Evolutionary conservation across 2,797 vertebrate species (phyloP), one percentile per base, ranked within the genome.

Genomic region (Acropternis orthonyx): DNA sequence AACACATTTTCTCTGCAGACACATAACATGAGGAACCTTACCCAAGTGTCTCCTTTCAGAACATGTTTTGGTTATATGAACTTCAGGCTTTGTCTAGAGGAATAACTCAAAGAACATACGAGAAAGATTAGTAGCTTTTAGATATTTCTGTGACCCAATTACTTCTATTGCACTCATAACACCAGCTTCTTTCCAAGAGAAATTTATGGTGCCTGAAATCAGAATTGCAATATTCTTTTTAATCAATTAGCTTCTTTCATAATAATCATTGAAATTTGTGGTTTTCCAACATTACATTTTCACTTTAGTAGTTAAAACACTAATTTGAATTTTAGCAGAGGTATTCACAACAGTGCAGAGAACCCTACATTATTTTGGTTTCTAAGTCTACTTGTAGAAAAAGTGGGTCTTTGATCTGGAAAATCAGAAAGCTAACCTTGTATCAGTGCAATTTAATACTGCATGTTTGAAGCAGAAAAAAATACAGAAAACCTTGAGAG

Each of bases 361-460:
- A 41, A 2, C 5, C 4, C 27, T 49, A 32, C 39, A 18, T 43
- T 93, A 62, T 81, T 94, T 95, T 94, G 34, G 28, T 92, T 94
- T 37, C 48, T 77, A 78, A 73, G 26, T 80, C 87, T 94, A 63
- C 78, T 77, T 88, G 86, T 30, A 74, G 69, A 71, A 37, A 34
- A 75, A 32, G 62, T 62, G 77, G 17, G 22, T 71, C 56, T 71
- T 91, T 54, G 92, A 65, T 93, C 79, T 91, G 49, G 58, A 96
- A 96, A 95, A 95, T 20, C 74, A 95, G 74, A 86, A 77, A 63
- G 36, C 10, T 69, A 26, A 58, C 69, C 26, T 89, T 81, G 20
- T 14, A 32, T 61, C 23, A 55, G 18, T 71, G 36, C 20, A 69
- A 59, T 74, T 74, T 89, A 67, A 82, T 89, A 51, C 67, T 81